Evolutionary conservation across 2,888 invertebrate genomes (phyloP), one percentile per base, ranked within the genome.

Genomic region (Panopea generosa): DNA sequence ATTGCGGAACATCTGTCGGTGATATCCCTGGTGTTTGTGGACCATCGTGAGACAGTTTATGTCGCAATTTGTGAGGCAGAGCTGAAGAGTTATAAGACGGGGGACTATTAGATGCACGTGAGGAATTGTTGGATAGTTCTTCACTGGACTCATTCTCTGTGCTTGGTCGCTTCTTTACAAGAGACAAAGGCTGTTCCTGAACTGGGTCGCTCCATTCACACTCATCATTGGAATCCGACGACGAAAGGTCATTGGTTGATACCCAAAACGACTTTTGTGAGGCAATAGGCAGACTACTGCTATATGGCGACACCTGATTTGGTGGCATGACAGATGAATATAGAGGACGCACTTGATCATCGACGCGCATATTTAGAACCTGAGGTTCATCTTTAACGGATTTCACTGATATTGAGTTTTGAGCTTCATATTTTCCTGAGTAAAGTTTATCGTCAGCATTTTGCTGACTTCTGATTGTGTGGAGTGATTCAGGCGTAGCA

Each of bases 31-130:
- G n/a, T 9, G 74, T 59, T 9, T 56, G n/a, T 9, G 71, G 62
- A 33, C 57, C 73, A 11, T 84, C 84, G 11, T 69, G 75, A 52
- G 80, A 63, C n/a, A 80, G 45, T 67, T 90, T 90, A 75, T 89
- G 89, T 47, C 90, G 82, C 26, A 90, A 76, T 65, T 90, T 90
- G 16, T 86, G 83, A 53, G 90, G 90, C 61, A 90, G 73, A 27
- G 88, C 83, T 47, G 87, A 77, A 24, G 80, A 68, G 11, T 4
- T 11, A 11, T 4, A 33, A 4, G 33, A 33, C 11, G 81, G 77
- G 24, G 80, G 84, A 66, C 80, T 83, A 52, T 77, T 82, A 6
- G 77, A 71, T 6, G 83, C 82, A n/a, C 82, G 74, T 53, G 82
- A 82, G 2, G 85, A 84, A 53, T 66, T 67, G 27, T 81, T 83